These are phyloP conservation scores for Campylomormyrus tamandua DNA, from an alignment of 2,113 vertebrate genomes.

Conservation along the genomic window DNA sequence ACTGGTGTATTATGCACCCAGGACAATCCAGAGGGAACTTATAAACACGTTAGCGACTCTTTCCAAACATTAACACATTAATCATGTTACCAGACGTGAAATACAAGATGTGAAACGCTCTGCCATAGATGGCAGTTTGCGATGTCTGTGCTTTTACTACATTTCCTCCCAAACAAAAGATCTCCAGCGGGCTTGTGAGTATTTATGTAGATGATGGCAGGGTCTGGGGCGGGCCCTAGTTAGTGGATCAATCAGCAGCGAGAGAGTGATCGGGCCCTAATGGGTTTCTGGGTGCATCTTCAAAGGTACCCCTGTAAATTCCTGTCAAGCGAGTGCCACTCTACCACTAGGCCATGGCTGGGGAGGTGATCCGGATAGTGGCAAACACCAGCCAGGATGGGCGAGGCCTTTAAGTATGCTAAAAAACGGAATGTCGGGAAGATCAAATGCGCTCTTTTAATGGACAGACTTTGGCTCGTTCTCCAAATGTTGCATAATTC, in stretches of 20 bases:
- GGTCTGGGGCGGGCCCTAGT: slow-evolving; percentile 63
- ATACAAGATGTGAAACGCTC: background rate
- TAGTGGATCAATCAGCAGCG: slow-evolving; percentile 57
- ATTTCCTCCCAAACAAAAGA: slow-evolving; percentile 41
- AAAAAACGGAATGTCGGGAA: slow-evolving; percentile 28
- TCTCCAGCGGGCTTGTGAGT: slow-evolving; percentile 57
- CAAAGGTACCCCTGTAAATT: slow-evolving; percentile 66
- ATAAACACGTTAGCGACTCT: background rate
- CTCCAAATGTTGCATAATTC: slow-evolving; percentile 67
- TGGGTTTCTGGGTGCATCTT: slow-evolving; percentile 66
- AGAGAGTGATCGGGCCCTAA: slow-evolving; percentile 49
- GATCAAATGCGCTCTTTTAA: slow-evolving; percentile 63
- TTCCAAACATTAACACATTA: background rate
- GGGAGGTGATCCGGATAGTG: slow-evolving; percentile 51
- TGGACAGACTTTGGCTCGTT: slow-evolving; percentile 65
- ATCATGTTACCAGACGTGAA: background rate
- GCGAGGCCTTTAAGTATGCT: slow-evolving; percentile 55
- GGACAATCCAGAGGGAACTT: background rate
- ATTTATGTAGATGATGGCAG: slow-evolving; percentile 66
- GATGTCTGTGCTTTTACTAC: background rate
- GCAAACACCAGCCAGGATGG: slow-evolving; percentile 61
- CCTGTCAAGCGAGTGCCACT: slow-evolving; percentile 57
- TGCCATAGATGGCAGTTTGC: background rate
- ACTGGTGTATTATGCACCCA: background rate
- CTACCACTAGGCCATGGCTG: slow-evolving; percentile 51